A percentile compares a stretch with the other conserved stretches of the same genome.
These are phyloP conservation scores for Scarus forsteni DNA, from an alignment of 2,797 vertebrate species.

Conservation along the genomic window DNA sequence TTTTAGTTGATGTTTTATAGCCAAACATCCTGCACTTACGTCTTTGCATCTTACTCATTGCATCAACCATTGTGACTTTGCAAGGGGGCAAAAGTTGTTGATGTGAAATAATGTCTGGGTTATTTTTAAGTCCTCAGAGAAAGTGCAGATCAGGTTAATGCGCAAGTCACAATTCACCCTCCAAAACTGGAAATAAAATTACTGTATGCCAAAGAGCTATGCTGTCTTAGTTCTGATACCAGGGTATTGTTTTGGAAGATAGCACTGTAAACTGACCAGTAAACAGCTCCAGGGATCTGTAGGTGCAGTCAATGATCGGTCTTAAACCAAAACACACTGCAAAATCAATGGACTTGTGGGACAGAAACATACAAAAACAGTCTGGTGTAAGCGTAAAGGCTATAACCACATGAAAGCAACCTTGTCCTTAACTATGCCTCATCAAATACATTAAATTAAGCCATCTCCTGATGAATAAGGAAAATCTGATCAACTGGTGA, in stretches of 20 bases:
- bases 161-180: constrained; percentile 24
- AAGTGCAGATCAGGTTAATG: constrained; percentile 30
- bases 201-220: constrained; percentile 2
- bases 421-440: too few species aligned
- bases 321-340: too few species aligned
- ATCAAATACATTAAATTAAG: too few species aligned
- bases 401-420: too few species aligned
- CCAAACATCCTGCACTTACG: constrained; percentile 25
- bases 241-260: neutral
- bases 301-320: too few species aligned
- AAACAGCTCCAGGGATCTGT: too few species aligned
- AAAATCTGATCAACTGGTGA: too few species aligned
- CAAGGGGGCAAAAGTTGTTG: constrained; percentile 28
- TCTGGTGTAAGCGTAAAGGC: too few species aligned
- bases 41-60: constrained; percentile 37
- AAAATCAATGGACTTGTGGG: too few species aligned
- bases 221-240: neutral
- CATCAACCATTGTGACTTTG: constrained; percentile 19
- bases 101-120: constrained; percentile 37
- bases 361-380: too few species aligned
- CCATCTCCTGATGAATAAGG: too few species aligned
- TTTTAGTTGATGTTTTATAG: constrained; percentile 40
- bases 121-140: constrained; percentile 30
- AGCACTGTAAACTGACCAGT: too few species aligned
- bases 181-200: constrained; percentile 25